A percentile compares a stretch with the other conserved stretches of the same genome.
Evolutionary conservation across 2,888 invertebrate species (phyloP).

Genomic region (Mesorhabditis belari): DNA sequence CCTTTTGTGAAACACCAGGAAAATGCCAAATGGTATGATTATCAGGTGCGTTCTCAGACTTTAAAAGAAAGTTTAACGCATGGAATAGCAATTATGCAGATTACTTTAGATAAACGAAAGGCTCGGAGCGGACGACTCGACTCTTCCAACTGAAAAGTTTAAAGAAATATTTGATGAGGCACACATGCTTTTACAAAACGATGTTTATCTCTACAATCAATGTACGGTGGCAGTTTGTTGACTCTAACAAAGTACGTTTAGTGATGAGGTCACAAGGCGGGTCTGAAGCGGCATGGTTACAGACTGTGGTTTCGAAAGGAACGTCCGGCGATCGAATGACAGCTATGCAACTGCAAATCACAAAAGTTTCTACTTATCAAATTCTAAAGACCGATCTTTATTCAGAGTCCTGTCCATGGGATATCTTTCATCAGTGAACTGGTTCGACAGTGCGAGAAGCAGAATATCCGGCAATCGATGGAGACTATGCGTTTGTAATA

Average conservation of each 20-base stretch:
- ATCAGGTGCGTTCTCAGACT: constrained; percentile 17
- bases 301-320: constrained; percentile 72
- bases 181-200: constrained; percentile 14
- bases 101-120: too few species aligned
- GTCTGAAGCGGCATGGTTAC: constrained; percentile 64
- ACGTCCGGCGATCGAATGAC: constrained; percentile 79
- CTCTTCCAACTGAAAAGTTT: constrained; percentile 9
- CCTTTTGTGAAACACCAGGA: constrained; percentile 36
- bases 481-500: constrained; percentile 62
- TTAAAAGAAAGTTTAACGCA: too few species aligned
- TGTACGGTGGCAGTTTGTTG: constrained; percentile 5
- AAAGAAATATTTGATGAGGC: constrained; percentile 25
- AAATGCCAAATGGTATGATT: constrained; percentile 36
- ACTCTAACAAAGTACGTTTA: too few species aligned
- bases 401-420: constrained; percentile 62
- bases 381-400: not conserved
- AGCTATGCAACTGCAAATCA: constrained; percentile 72
- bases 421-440: constrained; percentile 67
- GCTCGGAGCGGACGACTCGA: too few species aligned
- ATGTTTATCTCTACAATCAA: constrained; percentile 25
- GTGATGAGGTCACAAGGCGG: constrained; percentile 10
- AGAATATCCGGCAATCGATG: constrained; percentile 64
- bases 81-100: too few species aligned
- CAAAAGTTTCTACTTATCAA: constrained; percentile 51
- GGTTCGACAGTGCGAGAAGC: constrained; percentile 72